A percentile compares a stretch with the other conserved stretches of the same genome.
Evolutionary conservation across 2,113 vertebrate species (phyloP).

Genomic region (Maccullochella peelii): DNA sequence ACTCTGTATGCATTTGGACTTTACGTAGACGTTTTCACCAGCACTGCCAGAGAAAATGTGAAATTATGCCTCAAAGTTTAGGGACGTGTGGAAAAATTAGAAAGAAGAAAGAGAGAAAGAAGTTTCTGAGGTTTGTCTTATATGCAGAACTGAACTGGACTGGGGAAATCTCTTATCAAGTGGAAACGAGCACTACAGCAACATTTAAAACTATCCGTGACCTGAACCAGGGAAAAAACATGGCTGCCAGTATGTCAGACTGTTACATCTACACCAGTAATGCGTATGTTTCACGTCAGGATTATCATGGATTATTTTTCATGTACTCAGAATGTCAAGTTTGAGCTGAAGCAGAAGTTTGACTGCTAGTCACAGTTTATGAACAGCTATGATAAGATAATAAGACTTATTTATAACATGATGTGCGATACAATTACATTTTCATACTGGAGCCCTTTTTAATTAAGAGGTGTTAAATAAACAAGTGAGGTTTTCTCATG

Average conservation of each 20-base stretch:
- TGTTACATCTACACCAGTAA: too few species aligned
- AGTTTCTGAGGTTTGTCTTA: too few species aligned
- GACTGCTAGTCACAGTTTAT: not conserved
- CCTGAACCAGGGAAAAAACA: not conserved
- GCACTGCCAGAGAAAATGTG: not conserved
- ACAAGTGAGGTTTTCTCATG: too few species aligned
- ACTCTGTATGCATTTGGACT: not conserved
- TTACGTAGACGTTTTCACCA: too few species aligned
- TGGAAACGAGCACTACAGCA: not conserved
- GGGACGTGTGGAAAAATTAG: too few species aligned
- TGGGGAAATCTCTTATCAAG: too few species aligned
- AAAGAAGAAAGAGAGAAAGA: not conserved
- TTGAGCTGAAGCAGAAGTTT: not conserved
- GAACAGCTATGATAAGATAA: not conserved
- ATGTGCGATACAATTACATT: too few species aligned
- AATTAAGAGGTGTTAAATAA: too few species aligned
- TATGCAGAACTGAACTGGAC: not conserved
- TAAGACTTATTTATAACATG: too few species aligned
- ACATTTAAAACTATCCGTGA: not conserved
- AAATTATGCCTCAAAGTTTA: not conserved
- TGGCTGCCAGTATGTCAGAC: not conserved
- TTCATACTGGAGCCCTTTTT: too few species aligned
- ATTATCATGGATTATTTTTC: not conserved
- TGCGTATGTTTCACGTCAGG: not conserved
- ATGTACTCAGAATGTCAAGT: not conserved